Base-by-base conservation (phyloP, 2,113 vertebrate species). In the Platysternon megacephalum region DNA sequence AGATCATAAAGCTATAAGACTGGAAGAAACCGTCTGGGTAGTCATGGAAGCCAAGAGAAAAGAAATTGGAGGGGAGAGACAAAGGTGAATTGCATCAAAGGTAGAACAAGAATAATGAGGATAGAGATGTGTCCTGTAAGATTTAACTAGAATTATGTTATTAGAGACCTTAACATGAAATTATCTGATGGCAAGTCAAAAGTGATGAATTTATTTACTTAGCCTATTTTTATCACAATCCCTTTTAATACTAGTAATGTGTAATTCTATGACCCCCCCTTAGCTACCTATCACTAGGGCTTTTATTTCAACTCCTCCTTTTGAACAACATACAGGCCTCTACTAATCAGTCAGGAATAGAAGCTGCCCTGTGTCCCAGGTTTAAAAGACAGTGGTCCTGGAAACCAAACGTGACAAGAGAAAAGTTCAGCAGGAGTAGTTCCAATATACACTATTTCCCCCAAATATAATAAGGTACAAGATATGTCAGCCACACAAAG, bases 291-390 rank as follows among this genome's bases (percentile, higher is more conserved):
- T 95, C 96, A 96, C 95, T 96, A 96, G 0, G 21, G 82, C 55
- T 95, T 90, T 91, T 97, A 96, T 96, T 96, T 93, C 85, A 94
- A 89, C 87, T 91, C 96, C 89, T 89, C 4, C 0, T 93, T 97
- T 96, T 93, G 81, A 96, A 96, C 96, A 94, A 82, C 48, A 84
- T 91, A 97, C 91, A 91, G 26, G 49, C 90, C 84, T 92, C 87
- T 94, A 96, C 96, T 91, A 97, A 72, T 48, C 89, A 91, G 91
- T 89, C 80, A 91, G 35, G 35, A 56, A 92, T 17, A 92, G 7
- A 84, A 90, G 90, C 96, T 94, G 96, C 93, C 88, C 90, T 91
- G 93, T 85, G 89, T 85, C 35, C 82, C 10, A 49, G 28, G 85
- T 84, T 14, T 7, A 58, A 87, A 92, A 85, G 51, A 61, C 81